These are phyloP conservation scores for Macroramphosus scolopax DNA, from an alignment of 2,797 vertebrate genomes.

Conservation along the genomic window DNA sequence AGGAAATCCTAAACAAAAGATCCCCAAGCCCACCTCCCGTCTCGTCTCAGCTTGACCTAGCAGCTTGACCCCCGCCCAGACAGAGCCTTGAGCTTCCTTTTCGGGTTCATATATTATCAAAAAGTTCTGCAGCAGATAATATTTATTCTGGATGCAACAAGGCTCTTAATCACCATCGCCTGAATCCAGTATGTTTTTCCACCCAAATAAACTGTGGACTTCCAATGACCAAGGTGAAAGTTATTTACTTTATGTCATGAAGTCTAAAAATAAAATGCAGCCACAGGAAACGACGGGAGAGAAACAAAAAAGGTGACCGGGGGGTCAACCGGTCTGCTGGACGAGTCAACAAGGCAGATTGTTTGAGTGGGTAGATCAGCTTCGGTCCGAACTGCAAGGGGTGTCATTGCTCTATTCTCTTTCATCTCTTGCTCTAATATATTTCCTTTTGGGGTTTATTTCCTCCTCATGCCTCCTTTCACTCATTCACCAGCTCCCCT, in stretches of 20 bases:
- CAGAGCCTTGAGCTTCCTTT: constrained; percentile 37
- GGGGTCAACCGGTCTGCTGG: constrained; percentile 17
- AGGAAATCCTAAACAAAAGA: constrained; percentile 40
- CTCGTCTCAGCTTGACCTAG: constrained; percentile 34
- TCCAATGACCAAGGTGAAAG: constrained; percentile 20
- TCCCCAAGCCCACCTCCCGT: constrained; percentile 17
- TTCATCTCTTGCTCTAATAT: constrained; percentile 8
- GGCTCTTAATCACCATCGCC: constrained; percentile 38
- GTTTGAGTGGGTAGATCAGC: constrained; percentile 5
- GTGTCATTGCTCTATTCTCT: neutral
- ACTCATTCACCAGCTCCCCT: constrained; percentile 6
- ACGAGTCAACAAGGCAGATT: constrained; percentile 1
- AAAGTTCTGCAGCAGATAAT: constrained; percentile 33
- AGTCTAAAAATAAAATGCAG: constrained; percentile 37
- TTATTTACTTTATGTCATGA: constrained; percentile 43
- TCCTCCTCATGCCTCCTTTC: constrained; percentile 2
- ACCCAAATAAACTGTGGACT: constrained; percentile 25
- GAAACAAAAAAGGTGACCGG: neutral
- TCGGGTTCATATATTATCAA: too few species aligned
- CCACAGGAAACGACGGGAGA: constrained; percentile 8
- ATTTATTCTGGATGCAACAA: constrained; percentile 16
- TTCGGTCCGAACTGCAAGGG: too few species aligned
- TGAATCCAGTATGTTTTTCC: constrained; percentile 22
- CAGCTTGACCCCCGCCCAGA: constrained; percentile 19
- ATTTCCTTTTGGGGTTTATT: constrained; percentile 6